A percentile compares a stretch with the other conserved stretches of the same genome.
Evolutionary conservation across 1,140 invertebrate species (phyloP).

Genomic region (Calliopsis andreniformis): DNA sequence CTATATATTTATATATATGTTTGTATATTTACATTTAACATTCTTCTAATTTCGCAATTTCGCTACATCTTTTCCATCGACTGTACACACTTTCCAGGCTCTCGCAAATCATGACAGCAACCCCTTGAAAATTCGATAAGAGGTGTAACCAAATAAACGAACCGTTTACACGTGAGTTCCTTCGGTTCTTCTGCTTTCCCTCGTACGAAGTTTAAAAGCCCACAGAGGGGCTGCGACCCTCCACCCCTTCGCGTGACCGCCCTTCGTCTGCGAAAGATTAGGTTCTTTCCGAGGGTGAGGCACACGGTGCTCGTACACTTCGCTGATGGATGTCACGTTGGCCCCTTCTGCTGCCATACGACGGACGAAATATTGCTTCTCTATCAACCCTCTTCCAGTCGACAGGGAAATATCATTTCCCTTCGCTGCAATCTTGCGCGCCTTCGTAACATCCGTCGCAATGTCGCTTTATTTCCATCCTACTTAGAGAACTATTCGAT

Average conservation of each 20-base stretch:
- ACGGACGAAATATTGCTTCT: conserved; percentile 19
- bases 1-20: too few species aligned
- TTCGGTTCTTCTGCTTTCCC: background rate
- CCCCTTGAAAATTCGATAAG: conserved; percentile 1
- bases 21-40: too few species aligned
- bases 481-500: background rate
- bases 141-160: conserved; percentile 28
- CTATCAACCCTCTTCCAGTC: background rate
- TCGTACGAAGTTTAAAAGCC: conserved; percentile 26
- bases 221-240: background rate
- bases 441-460: conserved; percentile 12
- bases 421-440: conserved; percentile 5
- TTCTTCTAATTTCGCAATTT: too few species aligned
- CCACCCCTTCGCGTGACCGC: conserved; percentile 9
- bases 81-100: too few species aligned
- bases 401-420: conserved; percentile 26
- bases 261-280: conserved; percentile 33
- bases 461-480: background rate
- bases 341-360: conserved; percentile 8
- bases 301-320: background rate
- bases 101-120: background rate
- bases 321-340: conserved; percentile 15
- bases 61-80: too few species aligned
- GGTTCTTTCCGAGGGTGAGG: conserved; percentile 26
- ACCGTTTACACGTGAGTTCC: conserved; percentile 12